phyloP scores from a whole-genome alignment of 2,797 vertebrate species.

The Lophius americanus region DNA sequence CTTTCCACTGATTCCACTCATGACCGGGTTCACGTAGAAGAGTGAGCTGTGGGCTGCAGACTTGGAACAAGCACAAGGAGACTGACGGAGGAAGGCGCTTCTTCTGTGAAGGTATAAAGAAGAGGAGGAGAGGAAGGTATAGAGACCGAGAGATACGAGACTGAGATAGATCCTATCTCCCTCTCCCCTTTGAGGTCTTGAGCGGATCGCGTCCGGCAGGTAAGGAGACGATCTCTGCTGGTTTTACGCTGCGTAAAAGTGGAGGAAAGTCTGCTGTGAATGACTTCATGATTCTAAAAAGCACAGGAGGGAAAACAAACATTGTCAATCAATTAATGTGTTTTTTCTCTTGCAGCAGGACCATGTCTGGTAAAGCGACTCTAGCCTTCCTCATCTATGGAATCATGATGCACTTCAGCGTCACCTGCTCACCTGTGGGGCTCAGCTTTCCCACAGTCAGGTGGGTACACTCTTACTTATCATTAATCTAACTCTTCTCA shows the following conservation, averaged over 20 bases:
- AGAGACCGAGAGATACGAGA: constrained; percentile 55
- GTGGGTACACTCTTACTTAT: constrained; percentile 75
- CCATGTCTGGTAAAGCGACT: constrained; percentile 92
- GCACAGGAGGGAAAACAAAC: neutral
- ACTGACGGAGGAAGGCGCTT: constrained; percentile 71
- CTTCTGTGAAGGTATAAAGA: constrained; percentile 47
- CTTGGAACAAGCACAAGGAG: constrained; percentile 72
- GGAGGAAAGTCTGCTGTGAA: constrained; percentile 10
- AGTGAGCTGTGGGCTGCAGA: constrained; percentile 80
- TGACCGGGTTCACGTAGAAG: constrained; percentile 74
- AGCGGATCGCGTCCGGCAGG: constrained; percentile 72
- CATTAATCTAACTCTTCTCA: constrained; percentile 11
- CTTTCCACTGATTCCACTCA: constrained; percentile 52
- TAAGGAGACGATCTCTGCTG: constrained; percentile 58
- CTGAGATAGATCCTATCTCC: constrained; percentile 79
- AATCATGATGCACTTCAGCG: constrained; percentile 92
- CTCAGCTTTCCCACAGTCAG: constrained; percentile 89
- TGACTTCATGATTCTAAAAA: constrained; percentile 17
- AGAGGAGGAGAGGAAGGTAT: constrained; percentile 41
- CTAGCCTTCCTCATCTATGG: constrained; percentile 93
- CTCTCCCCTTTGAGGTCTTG: constrained; percentile 75
- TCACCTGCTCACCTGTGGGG: constrained; percentile 88
- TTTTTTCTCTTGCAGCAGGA: constrained; percentile 83
- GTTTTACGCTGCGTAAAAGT: constrained; percentile 62
- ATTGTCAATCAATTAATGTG: neutral